Evolutionary conservation across 2,797 vertebrate species (phyloP), one percentile per base, ranked within the genome.

Genomic region (Brachyrhaphis roseni): DNA sequence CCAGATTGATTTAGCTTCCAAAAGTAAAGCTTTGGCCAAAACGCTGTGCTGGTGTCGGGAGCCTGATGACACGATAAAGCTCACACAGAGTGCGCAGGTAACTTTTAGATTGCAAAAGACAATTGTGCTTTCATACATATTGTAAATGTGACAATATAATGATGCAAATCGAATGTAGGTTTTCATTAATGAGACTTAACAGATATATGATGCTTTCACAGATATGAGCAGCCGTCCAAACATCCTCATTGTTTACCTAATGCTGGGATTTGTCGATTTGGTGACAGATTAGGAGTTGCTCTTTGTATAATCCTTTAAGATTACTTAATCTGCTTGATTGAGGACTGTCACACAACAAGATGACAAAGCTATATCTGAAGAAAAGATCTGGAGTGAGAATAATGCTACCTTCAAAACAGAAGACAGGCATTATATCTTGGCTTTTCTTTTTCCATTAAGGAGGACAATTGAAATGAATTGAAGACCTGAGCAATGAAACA

Each of bases 211-310:
- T 8, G 57, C 45, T 64, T 76, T 36, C 39, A 11, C 75, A 8
- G 31, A 45, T 55, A n/a, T 13, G n/a, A 12, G 43, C 57, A 74
- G 66, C 10, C 43, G n/a, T 47, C 31, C 57, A 74, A 28, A 49
- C 66, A 46, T 23, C 74, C 45, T 36, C 12, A 72, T 34, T 75
- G 46, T 57, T 84, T 79, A 78, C 74, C 76, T 34, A 84, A 72
- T 81, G 79, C 70, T 78, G 82, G 28, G n/a, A 49, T 84, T 82
- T 89, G 78, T 70, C 79, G 76, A 84, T 55, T 78, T 53, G 76
- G 39, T n/a, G 34, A 88, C 87, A 39, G 39, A 43, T 88, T 86
- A 89, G 68, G 53, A 71, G 46, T 34, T 16, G 70, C 74, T 84
- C 82, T 74, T 39, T 31, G 55, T 82, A 26, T 86, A 87, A 88